Base-by-base conservation (phyloP, 53 echinoderm and acorn worm genomes). In the Apostichopus leukothele region DNA sequence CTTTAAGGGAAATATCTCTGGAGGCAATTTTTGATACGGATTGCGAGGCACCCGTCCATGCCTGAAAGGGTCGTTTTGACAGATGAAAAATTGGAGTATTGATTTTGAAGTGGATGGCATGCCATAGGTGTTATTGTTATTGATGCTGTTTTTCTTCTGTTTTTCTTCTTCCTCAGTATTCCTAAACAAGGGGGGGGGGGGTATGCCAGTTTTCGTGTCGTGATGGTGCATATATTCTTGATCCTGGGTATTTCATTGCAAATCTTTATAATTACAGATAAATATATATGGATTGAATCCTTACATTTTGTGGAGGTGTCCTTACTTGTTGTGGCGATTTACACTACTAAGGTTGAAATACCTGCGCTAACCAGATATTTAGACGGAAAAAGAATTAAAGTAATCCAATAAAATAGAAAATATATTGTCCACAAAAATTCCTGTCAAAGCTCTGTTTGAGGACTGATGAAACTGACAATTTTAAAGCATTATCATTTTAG, bases 21-120 rank as follows among this genome's bases (percentile, higher is more conserved):
- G 55, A 54, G 55, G 81, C 20, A 81, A 59, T 51, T 81, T 81
- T 81, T 81, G 54, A 59, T 81, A 81, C 60, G 21, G 81, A 81
- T 81, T 81, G 81, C 55, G 81, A 54, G 19, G 8, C 81, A 57
- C 81, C 20, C 1, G 22, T 54, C 81, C 54, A 59, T 57, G 59
- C 59, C 54, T 57, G 81, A 57, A 80, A 80, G 80, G 55, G 55
- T 59, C 59, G 23, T 25, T 57, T 59, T 81, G 81, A 81, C 81
- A 81, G 52, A 52, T 79, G 79, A 52, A 79, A 39, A 79, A 79
- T 53, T 79, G 14, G 54, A 54, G 79, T 79, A 79, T 79, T 79
- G 79, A 79, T 79, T 79, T 79, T 79, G 18, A 79, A 9, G 8
- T 12, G 4, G 52, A 39, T 79, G 79, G 54, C 52, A 53, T 79